These are phyloP conservation scores for Volucella inflata DNA, from an alignment of 2,888 invertebrate genomes.

Conservation along the genomic window DNA sequence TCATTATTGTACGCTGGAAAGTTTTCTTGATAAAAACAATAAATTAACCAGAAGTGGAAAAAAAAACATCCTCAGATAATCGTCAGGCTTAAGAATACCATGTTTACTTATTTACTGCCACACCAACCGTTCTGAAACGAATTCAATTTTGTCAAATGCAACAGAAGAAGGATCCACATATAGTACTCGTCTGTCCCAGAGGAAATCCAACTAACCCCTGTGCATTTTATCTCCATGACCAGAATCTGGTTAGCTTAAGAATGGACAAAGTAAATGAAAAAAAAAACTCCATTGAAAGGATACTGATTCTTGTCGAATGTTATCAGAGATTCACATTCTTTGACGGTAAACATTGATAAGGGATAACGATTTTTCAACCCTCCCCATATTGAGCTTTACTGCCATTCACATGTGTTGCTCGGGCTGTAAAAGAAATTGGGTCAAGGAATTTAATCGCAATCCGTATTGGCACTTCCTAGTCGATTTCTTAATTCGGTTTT, in stretches of 20 bases:
- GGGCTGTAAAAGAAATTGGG: slow-evolving; percentile 11
- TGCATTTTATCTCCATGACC: not conserved
- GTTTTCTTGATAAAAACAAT: slow-evolving; percentile 5
- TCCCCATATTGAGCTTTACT: not conserved
- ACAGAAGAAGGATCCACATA: slow-evolving; percentile 38
- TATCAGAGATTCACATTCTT: slow-evolving; percentile 38
- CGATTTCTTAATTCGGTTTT: slow-evolving; percentile 54
- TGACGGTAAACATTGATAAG: slow-evolving; percentile 61
- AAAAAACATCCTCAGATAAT: not conserved
- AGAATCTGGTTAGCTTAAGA: slow-evolving; percentile 7
- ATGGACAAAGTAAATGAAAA: slow-evolving; percentile 1
- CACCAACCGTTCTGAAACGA: not conserved
- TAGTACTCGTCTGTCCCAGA: not conserved
- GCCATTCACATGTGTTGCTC: not conserved
- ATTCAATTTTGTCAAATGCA: slow-evolving; percentile 14
- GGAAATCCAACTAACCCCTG: slow-evolving; percentile 7
- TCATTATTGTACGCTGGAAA: not conserved
- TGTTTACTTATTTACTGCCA: not conserved
- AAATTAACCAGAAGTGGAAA: not conserved
- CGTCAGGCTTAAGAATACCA: not conserved
- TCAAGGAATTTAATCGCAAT: slow-evolving; percentile 43
- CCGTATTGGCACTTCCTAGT: slow-evolving; percentile 5
- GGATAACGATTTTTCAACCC: slow-evolving; percentile 12
- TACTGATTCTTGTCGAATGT: slow-evolving; percentile 35
- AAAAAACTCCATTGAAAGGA: slow-evolving; percentile 15